A percentile compares a stretch with the other conserved stretches of the same genome.
Conservation (phyloP, 2,888 invertebrate genomes). For the Mystacides longicornis region DNA sequence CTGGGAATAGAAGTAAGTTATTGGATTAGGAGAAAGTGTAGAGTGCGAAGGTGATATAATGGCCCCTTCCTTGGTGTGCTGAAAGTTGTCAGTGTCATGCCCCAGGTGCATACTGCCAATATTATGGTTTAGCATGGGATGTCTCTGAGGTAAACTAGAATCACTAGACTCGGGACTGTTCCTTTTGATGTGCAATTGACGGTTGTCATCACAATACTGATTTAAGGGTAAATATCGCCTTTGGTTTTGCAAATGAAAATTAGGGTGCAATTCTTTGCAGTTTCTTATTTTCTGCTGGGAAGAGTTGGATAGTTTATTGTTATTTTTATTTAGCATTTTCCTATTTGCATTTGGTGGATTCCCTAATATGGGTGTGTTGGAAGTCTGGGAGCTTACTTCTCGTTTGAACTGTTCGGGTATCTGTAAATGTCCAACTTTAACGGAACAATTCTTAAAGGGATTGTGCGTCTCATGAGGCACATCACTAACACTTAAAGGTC, state of each 20-base stretch:
- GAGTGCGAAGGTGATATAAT: conserved; percentile 37
- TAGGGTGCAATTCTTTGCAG: conserved; percentile 8
- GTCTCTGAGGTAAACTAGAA: conserved; percentile 41
- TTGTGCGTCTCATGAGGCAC: conserved; percentile 18
- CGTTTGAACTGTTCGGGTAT: conserved; percentile 25
- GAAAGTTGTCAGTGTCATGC: conserved; percentile 45
- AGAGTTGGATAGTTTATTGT: conserved; percentile 11
- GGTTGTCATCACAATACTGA: background rate
- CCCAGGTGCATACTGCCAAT: conserved; percentile 49
- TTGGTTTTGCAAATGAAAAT: conserved; percentile 6
- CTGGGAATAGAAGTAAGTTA: conserved; percentile 25
- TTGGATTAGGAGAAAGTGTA: conserved; percentile 28
- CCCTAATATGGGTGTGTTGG: conserved; percentile 14
- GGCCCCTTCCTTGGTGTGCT: conserved; percentile 34
- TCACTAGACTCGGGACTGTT: conserved; percentile 44
- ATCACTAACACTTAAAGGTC: conserved; percentile 26
- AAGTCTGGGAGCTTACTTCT: conserved; percentile 14
- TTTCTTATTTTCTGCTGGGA: conserved; percentile 7
- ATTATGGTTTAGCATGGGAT: conserved; percentile 45
- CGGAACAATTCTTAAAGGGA: conserved; percentile 4
- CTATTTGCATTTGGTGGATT: conserved; percentile 8
- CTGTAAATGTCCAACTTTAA: conserved; percentile 23
- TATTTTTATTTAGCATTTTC: conserved; percentile 9
- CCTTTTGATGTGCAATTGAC: conserved; percentile 30
- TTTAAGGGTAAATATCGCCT: conserved; percentile 33